Percentiles rank a stretch among this genome's conserved stretches.
These are phyloP conservation scores for Drymonia ruficornis DNA, from an alignment of 2,888 invertebrate genomes.

Conservation along the genomic window DNA sequence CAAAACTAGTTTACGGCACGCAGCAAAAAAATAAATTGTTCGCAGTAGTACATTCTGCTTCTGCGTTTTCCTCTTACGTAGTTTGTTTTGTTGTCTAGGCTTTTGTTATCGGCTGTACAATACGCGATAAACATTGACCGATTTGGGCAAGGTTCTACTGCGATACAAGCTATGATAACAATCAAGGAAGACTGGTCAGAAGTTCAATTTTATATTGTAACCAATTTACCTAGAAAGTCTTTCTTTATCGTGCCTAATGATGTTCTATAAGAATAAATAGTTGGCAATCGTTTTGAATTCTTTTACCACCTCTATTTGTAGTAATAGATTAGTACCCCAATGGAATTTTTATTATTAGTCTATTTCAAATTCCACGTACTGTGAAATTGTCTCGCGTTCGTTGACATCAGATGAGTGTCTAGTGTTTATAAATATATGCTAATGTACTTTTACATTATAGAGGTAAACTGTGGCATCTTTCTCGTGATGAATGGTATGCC, in stretches of 20 bases:
- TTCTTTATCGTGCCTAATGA: background rate
- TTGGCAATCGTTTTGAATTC: background rate
- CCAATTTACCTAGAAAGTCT: no score
- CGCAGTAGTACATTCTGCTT: constrained; percentile 19
- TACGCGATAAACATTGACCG: constrained; percentile 35
- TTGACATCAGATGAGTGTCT: constrained; percentile 32
- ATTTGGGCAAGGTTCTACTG: constrained; percentile 30
- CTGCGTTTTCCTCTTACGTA: constrained; percentile 21
- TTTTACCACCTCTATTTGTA: background rate
- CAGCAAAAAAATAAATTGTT: constrained; percentile 24
- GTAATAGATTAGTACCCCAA: background rate
- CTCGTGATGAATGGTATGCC: constrained; percentile 45
- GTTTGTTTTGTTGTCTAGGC: constrained; percentile 20
- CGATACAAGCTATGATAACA: background rate
- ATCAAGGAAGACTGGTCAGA: background rate
- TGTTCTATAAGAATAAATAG: background rate
- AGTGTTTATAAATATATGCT: constrained; percentile 50
- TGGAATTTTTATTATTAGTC: constrained; percentile 1
- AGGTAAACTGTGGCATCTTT: constrained; percentile 43
- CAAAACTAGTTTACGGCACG: constrained; percentile 25
- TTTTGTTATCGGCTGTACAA: constrained; percentile 26
- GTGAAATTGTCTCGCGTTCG: constrained; percentile 28
- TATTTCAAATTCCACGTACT: background rate
- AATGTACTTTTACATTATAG: constrained; percentile 43
- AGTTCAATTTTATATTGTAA: background rate